These are phyloP conservation scores for Drosophila biarmipes DNA, from an alignment of 1,140 invertebrate species.

Conservation along the genomic window DNA sequence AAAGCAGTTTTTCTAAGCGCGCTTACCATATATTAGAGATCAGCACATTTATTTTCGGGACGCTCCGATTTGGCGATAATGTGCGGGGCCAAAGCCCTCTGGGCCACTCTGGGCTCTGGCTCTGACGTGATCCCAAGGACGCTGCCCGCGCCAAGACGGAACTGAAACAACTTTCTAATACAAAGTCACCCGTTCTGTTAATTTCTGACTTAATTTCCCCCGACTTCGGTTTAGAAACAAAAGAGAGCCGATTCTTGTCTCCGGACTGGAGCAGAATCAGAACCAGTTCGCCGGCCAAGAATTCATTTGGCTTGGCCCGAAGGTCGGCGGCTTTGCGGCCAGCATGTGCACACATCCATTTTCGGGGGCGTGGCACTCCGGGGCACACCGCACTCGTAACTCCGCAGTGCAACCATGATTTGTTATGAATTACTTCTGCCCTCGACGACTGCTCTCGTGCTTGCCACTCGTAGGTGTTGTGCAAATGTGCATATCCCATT, in stretches of 20 bases:
- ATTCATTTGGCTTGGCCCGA: slow-evolving; percentile 50
- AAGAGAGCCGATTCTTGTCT: slow-evolving; percentile 40
- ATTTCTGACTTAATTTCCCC: slow-evolving; percentile 78
- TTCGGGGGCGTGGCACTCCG: slow-evolving; percentile 43
- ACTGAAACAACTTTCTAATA: slow-evolving; percentile 82
- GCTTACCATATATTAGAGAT: slow-evolving; percentile 57
- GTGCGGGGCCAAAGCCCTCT: slow-evolving; percentile 64
- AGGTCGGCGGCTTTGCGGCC: slow-evolving; percentile 63
- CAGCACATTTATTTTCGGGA: slow-evolving; percentile 42
- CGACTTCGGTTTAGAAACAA: slow-evolving; percentile 35
- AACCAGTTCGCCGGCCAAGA: slow-evolving; percentile 66
- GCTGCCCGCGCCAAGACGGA: slow-evolving; percentile 53
- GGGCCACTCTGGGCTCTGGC: slow-evolving; percentile 12
- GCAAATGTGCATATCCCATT: slow-evolving; percentile 16
- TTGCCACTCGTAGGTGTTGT: slow-evolving; percentile 50
- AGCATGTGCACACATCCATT: slow-evolving; percentile 25
- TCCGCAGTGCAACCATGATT: slow-evolving; percentile 54
- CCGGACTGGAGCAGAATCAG: slow-evolving; percentile 65
- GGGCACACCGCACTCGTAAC: slow-evolving; percentile 27
- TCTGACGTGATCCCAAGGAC: slow-evolving; percentile 57
- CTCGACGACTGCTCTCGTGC: slow-evolving; percentile 17
- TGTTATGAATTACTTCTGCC: slow-evolving; percentile 35
- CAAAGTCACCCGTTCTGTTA: slow-evolving; percentile 57
- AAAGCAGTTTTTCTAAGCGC: slow-evolving; percentile 46
- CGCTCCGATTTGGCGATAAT: slow-evolving; percentile 12